Conservation (phyloP, 1,140 invertebrate genomes). For the Panagrolaimus sp. region DNA sequence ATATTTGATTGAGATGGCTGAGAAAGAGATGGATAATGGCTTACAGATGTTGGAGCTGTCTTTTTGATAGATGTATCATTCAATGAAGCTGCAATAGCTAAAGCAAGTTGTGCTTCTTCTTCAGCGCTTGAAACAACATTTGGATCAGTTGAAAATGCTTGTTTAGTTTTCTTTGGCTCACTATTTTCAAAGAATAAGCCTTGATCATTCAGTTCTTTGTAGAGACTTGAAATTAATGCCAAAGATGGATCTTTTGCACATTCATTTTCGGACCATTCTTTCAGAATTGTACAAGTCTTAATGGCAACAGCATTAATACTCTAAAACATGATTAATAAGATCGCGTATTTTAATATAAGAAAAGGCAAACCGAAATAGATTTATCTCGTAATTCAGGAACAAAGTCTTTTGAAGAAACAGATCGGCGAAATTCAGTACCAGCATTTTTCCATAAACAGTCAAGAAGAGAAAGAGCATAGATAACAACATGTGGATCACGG, state of each 20-base stretch:
- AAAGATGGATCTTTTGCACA: constrained; percentile 84
- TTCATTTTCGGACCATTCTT: constrained; percentile 89
- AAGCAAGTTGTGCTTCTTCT: constrained; percentile 67
- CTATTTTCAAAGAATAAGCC: constrained; percentile 60
- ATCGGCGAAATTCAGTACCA: constrained; percentile 72
- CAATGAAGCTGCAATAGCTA: constrained; percentile 84
- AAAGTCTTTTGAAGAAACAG: constrained; percentile 91
- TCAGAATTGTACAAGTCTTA: constrained; percentile 74
- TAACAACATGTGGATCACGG: constrained; percentile 84
- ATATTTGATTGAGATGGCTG: constrained; percentile 13
- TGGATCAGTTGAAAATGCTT: constrained; percentile 58
- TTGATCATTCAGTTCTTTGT: constrained; percentile 72
- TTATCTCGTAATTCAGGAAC: constrained; percentile 72
- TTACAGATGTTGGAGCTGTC: constrained; percentile 34
- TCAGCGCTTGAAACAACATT: constrained; percentile 71
- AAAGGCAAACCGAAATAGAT: background rate
- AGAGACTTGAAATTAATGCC: constrained; percentile 79
- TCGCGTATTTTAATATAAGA: background rate
- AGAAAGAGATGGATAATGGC: constrained; percentile 25
- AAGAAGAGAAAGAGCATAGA: constrained; percentile 81
- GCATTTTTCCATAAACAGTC: constrained; percentile 89
- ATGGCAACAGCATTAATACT: constrained; percentile 3
- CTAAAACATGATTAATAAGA: background rate
- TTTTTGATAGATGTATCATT: constrained; percentile 67
- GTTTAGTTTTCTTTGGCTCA: constrained; percentile 22